These are phyloP conservation scores for Ganaspis brasiliensis DNA, from an alignment of 2,888 invertebrate genomes.

Conservation along the genomic window DNA sequence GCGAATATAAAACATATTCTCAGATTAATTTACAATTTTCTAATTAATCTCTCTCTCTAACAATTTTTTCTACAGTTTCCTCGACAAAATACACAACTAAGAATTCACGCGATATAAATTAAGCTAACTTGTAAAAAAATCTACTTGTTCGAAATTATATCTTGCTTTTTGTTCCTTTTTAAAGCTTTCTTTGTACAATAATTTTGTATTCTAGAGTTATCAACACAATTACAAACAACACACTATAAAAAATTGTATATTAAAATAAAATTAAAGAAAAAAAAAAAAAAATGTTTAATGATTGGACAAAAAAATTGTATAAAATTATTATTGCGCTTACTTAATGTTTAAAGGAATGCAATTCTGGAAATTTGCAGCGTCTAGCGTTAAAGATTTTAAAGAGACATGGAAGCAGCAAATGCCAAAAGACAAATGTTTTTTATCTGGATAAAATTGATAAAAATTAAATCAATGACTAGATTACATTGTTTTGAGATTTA, in stretches of 20 bases:
- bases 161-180: neutral
- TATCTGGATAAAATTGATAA: neutral
- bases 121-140: slow-evolving; percentile 11
- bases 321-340: slow-evolving; percentile 29
- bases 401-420: slow-evolving; percentile 16
- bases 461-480: neutral
- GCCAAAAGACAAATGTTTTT: neutral
- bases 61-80: neutral
- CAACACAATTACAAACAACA: slow-evolving; percentile 26
- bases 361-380: slow-evolving; percentile 3
- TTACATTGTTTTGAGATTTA: neutral
- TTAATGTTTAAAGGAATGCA: slow-evolving; percentile 16
- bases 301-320: slow-evolving; percentile 4
- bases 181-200: slow-evolving; percentile 27
- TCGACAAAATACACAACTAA: neutral
- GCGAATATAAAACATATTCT: slow-evolving; percentile 54
- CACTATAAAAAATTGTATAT: neutral
- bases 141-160: slow-evolving; percentile 17
- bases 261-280: neutral
- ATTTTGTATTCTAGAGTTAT: neutral
- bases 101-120: neutral
- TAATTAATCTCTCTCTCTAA: neutral
- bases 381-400: slow-evolving; percentile 19
- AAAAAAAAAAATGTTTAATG: too few species aligned
- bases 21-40: neutral